Evolutionary conservation across 2,888 invertebrate genomes (phyloP), one percentile per base, ranked within the genome.

Genomic region (Drosophila helvetica): DNA sequence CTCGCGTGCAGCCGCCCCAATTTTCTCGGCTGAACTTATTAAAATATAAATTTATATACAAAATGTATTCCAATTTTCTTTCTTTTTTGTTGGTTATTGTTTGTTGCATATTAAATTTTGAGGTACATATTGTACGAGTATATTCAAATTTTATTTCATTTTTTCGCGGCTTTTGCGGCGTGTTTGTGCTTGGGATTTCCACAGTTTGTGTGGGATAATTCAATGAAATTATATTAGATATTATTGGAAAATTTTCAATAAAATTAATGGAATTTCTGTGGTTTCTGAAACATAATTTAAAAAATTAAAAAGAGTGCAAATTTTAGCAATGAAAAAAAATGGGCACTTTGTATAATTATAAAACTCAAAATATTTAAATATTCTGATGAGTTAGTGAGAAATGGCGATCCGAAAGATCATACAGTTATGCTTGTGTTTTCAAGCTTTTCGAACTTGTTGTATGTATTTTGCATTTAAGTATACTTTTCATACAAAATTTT

Each of bases 1-100:
- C 55, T 38, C 10, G 30, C 30, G 30, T 30, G 33, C 33, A 38
- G 33, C 15, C 38, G 15, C 6, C 38, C 15, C n/a, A 71, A 80
- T 77, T 75, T 77, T 52, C 50, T 55, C 58, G 59, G 51, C 54
- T 55, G 62, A 79, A 84, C 77, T 75, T 78, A 78, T 74, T 80
- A 75, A 62, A 74, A 77, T 71, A 64, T 47, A 46, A 50, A 47
- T 64, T 30, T 27, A 43, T 8, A 52, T 52, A 50, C 45, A 68
- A 63, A 52, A 66, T 68, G 45, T 52, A 72, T 69, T 46, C 59
- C 51, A 62, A 46, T 43, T 55, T 61, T 47, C 47, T 74, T 52
- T 12, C 7, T 15, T 38, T 38, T 38, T 15, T n/a, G 2, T 7
- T 2, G 19, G 19, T 43, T 25, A 30, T 52, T 59, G 38, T 65